Conservation (phyloP, 2,888 invertebrate genomes). For the Latrodectus elegans region DNA sequence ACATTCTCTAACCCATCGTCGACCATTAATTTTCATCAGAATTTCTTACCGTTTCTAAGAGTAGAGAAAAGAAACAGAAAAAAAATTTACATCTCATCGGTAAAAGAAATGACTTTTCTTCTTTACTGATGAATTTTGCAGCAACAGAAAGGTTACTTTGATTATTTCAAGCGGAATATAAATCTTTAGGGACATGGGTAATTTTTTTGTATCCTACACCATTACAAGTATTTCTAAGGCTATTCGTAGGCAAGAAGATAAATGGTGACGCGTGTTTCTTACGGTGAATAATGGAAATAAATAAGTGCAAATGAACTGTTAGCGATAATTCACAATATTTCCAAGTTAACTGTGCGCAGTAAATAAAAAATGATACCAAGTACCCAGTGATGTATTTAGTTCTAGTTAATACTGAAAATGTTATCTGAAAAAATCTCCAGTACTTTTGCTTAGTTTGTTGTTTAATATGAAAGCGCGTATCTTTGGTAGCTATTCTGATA, state of each 20-base stretch:
- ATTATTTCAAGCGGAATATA: constrained; percentile 30
- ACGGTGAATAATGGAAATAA: too few species aligned
- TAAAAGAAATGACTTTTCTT: neutral
- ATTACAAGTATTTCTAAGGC: constrained; percentile 1
- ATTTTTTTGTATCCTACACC: constrained; percentile 15
- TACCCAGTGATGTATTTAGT: too few species aligned
- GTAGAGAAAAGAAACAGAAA: neutral
- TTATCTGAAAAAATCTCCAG: too few species aligned
- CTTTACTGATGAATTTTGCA: constrained; percentile 9
- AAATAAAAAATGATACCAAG: too few species aligned
- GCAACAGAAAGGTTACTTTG: constrained; percentile 26
- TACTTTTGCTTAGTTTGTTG: too few species aligned
- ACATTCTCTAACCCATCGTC: neutral
- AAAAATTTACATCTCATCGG: neutral
- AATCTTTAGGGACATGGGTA: constrained; percentile 25
- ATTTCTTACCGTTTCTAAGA: neutral
- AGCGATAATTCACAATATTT: too few species aligned
- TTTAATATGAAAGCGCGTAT: too few species aligned
- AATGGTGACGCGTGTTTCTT: constrained; percentile 3
- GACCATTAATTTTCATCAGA: constrained; percentile 49
- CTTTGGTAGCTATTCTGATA: too few species aligned
- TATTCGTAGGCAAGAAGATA: constrained; percentile 27
- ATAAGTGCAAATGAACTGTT: too few species aligned
- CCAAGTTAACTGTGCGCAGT: too few species aligned
- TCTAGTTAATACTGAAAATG: too few species aligned